Base-by-base conservation (phyloP, 2,797 vertebrate species). In the Chelmon rostratus region DNA sequence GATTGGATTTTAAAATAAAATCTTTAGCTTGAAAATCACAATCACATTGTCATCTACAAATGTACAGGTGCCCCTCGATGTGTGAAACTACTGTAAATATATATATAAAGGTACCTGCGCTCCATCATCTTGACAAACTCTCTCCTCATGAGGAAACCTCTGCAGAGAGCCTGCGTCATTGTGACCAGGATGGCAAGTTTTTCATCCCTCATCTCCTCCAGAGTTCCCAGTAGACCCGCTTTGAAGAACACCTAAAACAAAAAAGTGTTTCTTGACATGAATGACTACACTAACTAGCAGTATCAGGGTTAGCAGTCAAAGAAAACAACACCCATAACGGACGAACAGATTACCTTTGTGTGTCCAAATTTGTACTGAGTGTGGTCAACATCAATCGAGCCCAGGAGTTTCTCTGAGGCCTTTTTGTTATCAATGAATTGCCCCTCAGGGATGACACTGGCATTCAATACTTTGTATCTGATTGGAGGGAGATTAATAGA, bases 351-450 rank as follows among this genome's bases (percentile, higher is more conserved):
- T 89, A 95, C 97, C 95, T 98, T 98, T 0, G 97, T 97, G 73
- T 97, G 97, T 0, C 96, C 97, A 91, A 97, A 97, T 83, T 89
- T 97, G 75, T 97, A 97, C 83, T 98, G 96, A 0, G 93, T 94
- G 44, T 96, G 94, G 21, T 97, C 97, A 49, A 97, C 69, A 73
- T 95, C 92, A 0, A 97, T 97, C 7, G 97, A 98, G 0, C 84
- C 92, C 69, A 98, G 85, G 0, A 98, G 96, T 84, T 98, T 98
- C 90, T 98, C 97, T 81, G 96, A 95, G 78, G 97, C 97, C 67
- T 98, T 97, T 85, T 97, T 98, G 93, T 96, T 97, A 19, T 97
- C 97, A 0, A 96, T 97, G 87, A 97, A 97, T 66, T 97, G 96
- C 67, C 96, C 97, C 44, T 97, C 97, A 0, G 97, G 97, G 85